Conservation (phyloP, 2,113 vertebrate species). For the Myrmecobius fasciatus region DNA sequence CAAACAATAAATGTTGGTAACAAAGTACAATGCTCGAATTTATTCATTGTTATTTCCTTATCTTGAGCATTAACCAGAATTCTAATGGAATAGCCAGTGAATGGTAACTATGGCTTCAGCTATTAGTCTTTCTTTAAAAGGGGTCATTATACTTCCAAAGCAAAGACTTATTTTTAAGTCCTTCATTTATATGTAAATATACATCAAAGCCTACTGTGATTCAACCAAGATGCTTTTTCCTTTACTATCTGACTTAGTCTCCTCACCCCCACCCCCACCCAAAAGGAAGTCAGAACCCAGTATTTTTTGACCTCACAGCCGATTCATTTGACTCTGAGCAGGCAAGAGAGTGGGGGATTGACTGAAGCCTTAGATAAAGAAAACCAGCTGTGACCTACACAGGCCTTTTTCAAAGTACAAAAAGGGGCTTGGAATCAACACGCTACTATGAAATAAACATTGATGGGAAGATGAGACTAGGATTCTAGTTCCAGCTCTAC, state of each 20-base stretch:
- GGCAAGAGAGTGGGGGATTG: background rate
- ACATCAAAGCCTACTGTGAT: background rate
- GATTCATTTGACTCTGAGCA: background rate
- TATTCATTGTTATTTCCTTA: background rate
- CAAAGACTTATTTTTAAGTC: background rate
- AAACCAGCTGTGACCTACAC: constrained; percentile 3
- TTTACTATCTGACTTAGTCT: background rate
- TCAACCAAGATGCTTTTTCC: background rate
- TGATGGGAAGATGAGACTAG: background rate
- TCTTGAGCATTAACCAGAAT: background rate
- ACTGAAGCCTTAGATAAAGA: background rate
- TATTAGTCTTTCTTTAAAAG: constrained; percentile 19
- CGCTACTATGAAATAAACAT: background rate
- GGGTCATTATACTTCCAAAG: background rate
- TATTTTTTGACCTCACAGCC: background rate
- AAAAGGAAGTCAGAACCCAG: background rate
- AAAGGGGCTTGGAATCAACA: background rate
- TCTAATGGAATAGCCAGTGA: background rate
- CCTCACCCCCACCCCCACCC: background rate
- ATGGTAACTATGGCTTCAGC: background rate
- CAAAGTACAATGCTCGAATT: background rate
- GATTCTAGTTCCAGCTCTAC: background rate
- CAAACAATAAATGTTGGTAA: background rate
- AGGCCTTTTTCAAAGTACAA: background rate
- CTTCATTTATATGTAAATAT: background rate